A percentile compares a stretch with the other conserved stretches of the same genome.
phyloP scores from a whole-genome alignment of 2,113 vertebrate genomes.

The Morone chrysops region DNA sequence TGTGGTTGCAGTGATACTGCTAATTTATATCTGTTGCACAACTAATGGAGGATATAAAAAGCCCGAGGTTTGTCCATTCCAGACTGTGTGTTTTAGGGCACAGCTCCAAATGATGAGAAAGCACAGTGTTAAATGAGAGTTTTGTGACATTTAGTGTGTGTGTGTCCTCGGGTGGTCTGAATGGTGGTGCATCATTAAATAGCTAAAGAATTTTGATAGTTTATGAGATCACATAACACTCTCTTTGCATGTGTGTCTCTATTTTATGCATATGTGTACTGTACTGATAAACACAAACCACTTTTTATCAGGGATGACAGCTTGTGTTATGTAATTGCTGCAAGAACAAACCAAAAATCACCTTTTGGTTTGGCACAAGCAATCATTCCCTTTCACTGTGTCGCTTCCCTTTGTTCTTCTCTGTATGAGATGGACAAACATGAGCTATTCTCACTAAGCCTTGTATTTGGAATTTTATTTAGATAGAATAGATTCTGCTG shows the following conservation, averaged over 20 bases:
- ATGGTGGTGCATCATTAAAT: conserved; percentile 64
- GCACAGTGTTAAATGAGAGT: conserved; percentile 42
- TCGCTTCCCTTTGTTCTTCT: background rate
- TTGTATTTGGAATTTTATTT: conserved; percentile 8
- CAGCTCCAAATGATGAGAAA: conserved; percentile 66
- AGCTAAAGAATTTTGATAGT: conserved; percentile 52
- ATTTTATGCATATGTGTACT: background rate
- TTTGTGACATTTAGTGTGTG: conserved; percentile 21
- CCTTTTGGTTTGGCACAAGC: conserved; percentile 15
- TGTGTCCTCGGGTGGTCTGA: background rate
- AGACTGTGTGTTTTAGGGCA: conserved; percentile 57
- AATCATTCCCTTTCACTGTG: background rate
- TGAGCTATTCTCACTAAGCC: background rate
- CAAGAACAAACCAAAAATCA: conserved; percentile 32
- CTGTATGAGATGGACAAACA: conserved; percentile 14
- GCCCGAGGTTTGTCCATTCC: conserved; percentile 64
- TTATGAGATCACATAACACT: conserved; percentile 58
- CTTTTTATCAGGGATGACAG: conserved; percentile 20
- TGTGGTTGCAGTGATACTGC: conserved; percentile 42
- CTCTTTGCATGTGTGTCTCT: conserved; percentile 40
- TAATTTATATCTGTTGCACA: conserved; percentile 73
- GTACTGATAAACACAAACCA: conserved; percentile 4
- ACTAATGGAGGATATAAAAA: conserved; percentile 72
- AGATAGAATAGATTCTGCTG: background rate
- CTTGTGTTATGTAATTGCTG: conserved; percentile 25